Evolutionary conservation across 1,140 invertebrate genomes (phyloP).

Genomic region (Drosophila pseudoananassae): DNA sequence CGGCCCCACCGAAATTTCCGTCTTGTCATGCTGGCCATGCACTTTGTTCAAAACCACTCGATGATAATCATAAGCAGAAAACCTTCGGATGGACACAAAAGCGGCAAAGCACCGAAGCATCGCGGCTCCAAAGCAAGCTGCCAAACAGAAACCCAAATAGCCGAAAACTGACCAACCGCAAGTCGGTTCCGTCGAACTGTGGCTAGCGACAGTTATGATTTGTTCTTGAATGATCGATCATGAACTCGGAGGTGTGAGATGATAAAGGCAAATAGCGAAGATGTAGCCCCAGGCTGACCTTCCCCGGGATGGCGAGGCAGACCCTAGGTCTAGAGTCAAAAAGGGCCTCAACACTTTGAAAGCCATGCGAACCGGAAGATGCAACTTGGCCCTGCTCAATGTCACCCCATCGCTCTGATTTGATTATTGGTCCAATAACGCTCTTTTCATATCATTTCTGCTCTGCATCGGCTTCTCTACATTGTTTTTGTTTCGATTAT

Average conservation of each 20-base stretch:
- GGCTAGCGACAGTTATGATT: slow-evolving; percentile 39
- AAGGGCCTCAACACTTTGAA: too few relatives aligned
- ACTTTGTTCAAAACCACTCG: slow-evolving; percentile 48
- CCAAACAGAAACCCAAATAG: slow-evolving; percentile 1
- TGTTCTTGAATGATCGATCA: slow-evolving; percentile 55
- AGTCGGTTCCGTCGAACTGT: slow-evolving; percentile 40
- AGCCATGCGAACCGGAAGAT: slow-evolving; percentile 32
- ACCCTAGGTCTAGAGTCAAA: too few relatives aligned
- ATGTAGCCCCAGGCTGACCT: slow-evolving; percentile 41
- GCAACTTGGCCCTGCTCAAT: slow-evolving; percentile 3
- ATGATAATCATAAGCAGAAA: slow-evolving; percentile 42
- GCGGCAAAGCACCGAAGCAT: not conserved
- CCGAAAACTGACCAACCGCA: slow-evolving; percentile 42
- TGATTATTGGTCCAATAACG: slow-evolving; percentile 41
- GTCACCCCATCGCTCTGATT: slow-evolving; percentile 32
- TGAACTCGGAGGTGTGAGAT: slow-evolving; percentile 6
- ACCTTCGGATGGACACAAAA: slow-evolving; percentile 43
- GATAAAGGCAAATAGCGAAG: slow-evolving; percentile 2
- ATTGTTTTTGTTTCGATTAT: slow-evolving; percentile 11
- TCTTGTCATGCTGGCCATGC: slow-evolving; percentile 55
- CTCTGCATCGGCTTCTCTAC: slow-evolving; percentile 4
- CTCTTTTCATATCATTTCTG: slow-evolving; percentile 20
- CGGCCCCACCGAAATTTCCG: slow-evolving; percentile 25
- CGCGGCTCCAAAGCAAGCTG: not conserved
- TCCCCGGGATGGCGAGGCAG: not conserved